phyloP scores from a whole-genome alignment of 1,140 invertebrate species.

The Drosophila baimaii region DNA sequence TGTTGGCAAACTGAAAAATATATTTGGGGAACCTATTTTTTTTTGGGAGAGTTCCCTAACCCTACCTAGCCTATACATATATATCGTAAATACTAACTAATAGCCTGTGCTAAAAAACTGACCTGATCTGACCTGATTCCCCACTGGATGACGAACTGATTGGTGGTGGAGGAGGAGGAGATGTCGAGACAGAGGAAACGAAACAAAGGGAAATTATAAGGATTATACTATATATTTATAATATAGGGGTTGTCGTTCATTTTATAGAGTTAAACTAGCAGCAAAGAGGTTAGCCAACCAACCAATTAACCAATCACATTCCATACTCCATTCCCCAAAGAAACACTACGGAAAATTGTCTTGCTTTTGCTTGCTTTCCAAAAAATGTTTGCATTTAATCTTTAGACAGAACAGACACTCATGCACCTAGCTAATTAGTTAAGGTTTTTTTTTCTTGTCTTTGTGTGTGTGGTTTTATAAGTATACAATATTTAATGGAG shows the following conservation, averaged over 20 bases:
- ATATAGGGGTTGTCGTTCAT: conserved; percentile 24
- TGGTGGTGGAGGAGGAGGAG: conserved; percentile 20
- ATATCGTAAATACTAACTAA: conserved; percentile 30
- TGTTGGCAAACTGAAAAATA: conserved; percentile 53
- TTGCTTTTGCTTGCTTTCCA: conserved; percentile 46
- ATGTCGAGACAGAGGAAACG: conserved; percentile 53
- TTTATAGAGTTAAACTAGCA: conserved; percentile 36
- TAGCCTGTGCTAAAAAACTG: conserved; percentile 32
- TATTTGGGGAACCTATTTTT: not conserved
- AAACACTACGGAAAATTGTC: conserved; percentile 42
- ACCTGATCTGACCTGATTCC: conserved; percentile 43
- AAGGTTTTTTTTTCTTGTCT: conserved; percentile 26
- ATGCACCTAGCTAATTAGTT: conserved; percentile 77
- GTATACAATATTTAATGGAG: conserved; percentile 50
- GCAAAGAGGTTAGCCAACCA: conserved; percentile 33
- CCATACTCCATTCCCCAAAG: conserved; percentile 48
- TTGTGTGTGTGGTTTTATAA: conserved; percentile 15
- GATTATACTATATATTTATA: conserved; percentile 16
- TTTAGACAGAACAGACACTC: conserved; percentile 70
- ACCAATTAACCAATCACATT: conserved; percentile 50
- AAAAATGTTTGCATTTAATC: conserved; percentile 35
- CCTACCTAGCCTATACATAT: conserved; percentile 28
- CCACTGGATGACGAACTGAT: conserved; percentile 67
- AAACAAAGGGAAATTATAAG: conserved; percentile 42
- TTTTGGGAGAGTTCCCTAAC: conserved; percentile 1